Evolutionary conservation across 2,113 vertebrate species (phyloP).

Genomic region (Neolamprologus sp.): DNA sequence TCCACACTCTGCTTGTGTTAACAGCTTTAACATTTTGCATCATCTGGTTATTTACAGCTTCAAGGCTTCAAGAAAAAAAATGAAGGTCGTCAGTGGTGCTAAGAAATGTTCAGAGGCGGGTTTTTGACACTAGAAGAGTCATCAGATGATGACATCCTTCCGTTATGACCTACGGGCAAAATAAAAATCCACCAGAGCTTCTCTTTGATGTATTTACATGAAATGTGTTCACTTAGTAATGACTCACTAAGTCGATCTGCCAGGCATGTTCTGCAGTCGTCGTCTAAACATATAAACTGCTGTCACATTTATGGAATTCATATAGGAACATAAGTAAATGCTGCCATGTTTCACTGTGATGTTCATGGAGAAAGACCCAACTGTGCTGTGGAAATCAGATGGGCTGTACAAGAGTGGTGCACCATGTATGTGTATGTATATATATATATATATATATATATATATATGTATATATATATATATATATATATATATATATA

Average conservation of each 20-base stretch:
- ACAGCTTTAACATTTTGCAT: not conserved
- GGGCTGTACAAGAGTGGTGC: not conserved
- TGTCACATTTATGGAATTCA: not conserved
- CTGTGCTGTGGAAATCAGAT: not conserved
- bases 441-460: not conserved
- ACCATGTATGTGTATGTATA: fast-evolving
- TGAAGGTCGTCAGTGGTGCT: not conserved
- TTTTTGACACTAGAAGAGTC: not conserved
- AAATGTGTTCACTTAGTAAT: not conserved
- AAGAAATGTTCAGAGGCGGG: not conserved
- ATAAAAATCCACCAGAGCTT: not conserved
- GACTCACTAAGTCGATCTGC: not conserved
- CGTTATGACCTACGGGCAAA: conserved; percentile 21
- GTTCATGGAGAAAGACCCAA: not conserved
- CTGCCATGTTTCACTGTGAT: not conserved
- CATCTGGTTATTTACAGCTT: not conserved
- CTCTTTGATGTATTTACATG: conserved; percentile 14
- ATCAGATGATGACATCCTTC: not conserved
- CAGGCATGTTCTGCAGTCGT: not conserved
- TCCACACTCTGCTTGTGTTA: not conserved
- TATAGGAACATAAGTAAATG: not conserved
- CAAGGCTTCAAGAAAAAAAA: not conserved
- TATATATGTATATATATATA: too few relatives aligned
- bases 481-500: too few relatives aligned
- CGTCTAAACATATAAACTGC: not conserved